These are phyloP conservation scores for Perccottus glenii DNA, from an alignment of 2,113 vertebrate genomes.

Conservation along the genomic window DNA sequence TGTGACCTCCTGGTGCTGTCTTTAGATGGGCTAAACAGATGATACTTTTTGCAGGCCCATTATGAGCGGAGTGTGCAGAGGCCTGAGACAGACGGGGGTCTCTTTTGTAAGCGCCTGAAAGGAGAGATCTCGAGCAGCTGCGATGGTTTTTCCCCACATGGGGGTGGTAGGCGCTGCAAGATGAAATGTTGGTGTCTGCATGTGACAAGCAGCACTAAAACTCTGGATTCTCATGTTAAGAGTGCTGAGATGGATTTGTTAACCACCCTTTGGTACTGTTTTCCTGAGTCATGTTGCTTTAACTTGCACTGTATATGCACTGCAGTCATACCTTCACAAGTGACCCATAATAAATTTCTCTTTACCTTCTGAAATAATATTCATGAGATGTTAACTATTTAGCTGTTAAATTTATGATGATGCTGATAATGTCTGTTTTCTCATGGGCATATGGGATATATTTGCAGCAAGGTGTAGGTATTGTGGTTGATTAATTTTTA, in stretches of 20 bases:
- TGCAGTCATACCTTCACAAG: slow-evolving; percentile 13
- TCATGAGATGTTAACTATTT: not conserved
- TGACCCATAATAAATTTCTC: slow-evolving; percentile 7
- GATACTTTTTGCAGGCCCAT: slow-evolving; percentile 60
- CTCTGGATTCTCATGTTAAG: slow-evolving; percentile 48
- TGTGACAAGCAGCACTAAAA: slow-evolving; percentile 59
- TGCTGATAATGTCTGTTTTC: too few relatives aligned
- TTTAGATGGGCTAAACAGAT: slow-evolving; percentile 60
- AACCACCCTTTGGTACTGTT: slow-evolving; percentile 24
- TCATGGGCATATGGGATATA: not conserved
- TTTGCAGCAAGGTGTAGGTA: not conserved
- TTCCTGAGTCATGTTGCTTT: slow-evolving; percentile 31
- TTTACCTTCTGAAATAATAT: slow-evolving; percentile 1
- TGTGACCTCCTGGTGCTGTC: slow-evolving; percentile 58
- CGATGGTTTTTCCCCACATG: slow-evolving; percentile 92
- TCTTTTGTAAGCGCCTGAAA: slow-evolving; percentile 80
- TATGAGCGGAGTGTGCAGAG: slow-evolving; percentile 50
- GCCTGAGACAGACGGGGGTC: slow-evolving; percentile 69
- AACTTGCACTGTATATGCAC: slow-evolving; percentile 24
- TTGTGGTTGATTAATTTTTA: slow-evolving; percentile 8
- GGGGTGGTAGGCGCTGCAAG: slow-evolving; percentile 94
- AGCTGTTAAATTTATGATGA: not conserved
- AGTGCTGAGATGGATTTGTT: slow-evolving; percentile 48
- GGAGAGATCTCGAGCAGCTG: slow-evolving; percentile 82
- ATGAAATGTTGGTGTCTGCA: slow-evolving; percentile 67